Evolutionary conservation across 64 coral and sea anemone genomes (phyloP), one percentile per base, ranked within the genome.

Genomic region (Anthopleura sola): DNA sequence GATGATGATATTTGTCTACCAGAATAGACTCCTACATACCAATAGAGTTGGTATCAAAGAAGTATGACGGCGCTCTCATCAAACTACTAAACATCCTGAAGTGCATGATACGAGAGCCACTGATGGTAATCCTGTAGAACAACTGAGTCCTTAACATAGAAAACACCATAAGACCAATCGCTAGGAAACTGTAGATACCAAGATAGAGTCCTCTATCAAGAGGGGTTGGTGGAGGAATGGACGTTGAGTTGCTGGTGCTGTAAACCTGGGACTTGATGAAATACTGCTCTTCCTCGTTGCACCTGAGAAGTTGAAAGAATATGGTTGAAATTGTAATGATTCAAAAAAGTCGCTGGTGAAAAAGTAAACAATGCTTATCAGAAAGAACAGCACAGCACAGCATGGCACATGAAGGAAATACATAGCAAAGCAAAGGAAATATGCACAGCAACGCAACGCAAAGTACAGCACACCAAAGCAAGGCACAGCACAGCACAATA

Each of bases 11-110:
- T 62, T 24, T 24, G 3, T 6, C 20, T 60, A 24, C 19, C 57
- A 60, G 5, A 21, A 21, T 60, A 20, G 24, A 21, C 24, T 24
- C 12, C 3, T 13, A 69, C 90, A 12, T 57, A 95, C 93, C 93
- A 36, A 95, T 95, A 13, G 93, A 95, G 80, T 95, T 95, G 37
- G 89, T 95, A 79, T 95, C 93, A 33, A 95, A 95, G 78, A 95
- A 95, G 77, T 86, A 95, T 12, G 82, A 88, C 32, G 93, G 89
- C 24, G 89, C 89, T 50, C 86, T 84, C 20, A 95, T 57, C 75
- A 91, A 75, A 82, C 82, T 77, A 34, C 37, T 39, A 34, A 95
- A 91, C 93, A 95, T 95, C 62, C 58, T 85, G 46, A 64, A 55
- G 19, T 95, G 93, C 13, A 95, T 62, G 5, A 83, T 91, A 21